A percentile compares a stretch with the other conserved stretches of the same genome.
These are phyloP conservation scores for Oophaga pumilio DNA, from an alignment of 2,113 vertebrate species.

Conservation along the genomic window DNA sequence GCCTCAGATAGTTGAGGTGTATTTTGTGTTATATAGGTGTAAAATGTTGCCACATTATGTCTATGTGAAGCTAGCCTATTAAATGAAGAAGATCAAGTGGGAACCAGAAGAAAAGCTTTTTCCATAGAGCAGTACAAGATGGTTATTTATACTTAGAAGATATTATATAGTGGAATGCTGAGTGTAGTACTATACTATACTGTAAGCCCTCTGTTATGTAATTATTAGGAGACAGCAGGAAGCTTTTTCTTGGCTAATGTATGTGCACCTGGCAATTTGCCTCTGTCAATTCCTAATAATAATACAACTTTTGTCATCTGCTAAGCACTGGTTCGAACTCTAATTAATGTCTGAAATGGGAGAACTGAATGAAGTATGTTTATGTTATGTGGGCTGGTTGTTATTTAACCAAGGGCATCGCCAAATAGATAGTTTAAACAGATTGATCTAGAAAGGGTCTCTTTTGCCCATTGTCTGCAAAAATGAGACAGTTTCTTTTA, in stretches of 20 bases:
- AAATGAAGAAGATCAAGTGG: background rate
- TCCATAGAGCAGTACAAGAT: background rate
- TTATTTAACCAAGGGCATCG: background rate
- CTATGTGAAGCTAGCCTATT: background rate
- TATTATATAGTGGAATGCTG: background rate
- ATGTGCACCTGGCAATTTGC: slow-evolving; percentile 37
- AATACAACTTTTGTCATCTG: slow-evolving; percentile 36
- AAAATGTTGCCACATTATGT: background rate
- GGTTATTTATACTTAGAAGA: background rate
- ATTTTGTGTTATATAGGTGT: background rate
- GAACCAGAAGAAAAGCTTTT: background rate
- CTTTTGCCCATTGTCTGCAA: background rate
- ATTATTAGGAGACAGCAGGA: slow-evolving; percentile 6
- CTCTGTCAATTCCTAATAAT: slow-evolving; percentile 29
- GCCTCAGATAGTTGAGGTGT: background rate
- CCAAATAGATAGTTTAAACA: background rate
- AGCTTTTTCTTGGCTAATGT: background rate
- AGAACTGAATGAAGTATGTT: slow-evolving; percentile 4
- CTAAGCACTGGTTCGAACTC: background rate
- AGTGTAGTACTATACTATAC: background rate
- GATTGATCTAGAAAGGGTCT: background rate
- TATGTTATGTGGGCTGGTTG: background rate
- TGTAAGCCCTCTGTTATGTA: background rate
- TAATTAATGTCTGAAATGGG: slow-evolving; percentile 41
- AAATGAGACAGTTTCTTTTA: background rate